Percentiles rank a stretch among this genome's conserved stretches.
These are phyloP conservation scores for Morpho deidamia DNA, from an alignment of 2,888 invertebrate species.

Conservation along the genomic window DNA sequence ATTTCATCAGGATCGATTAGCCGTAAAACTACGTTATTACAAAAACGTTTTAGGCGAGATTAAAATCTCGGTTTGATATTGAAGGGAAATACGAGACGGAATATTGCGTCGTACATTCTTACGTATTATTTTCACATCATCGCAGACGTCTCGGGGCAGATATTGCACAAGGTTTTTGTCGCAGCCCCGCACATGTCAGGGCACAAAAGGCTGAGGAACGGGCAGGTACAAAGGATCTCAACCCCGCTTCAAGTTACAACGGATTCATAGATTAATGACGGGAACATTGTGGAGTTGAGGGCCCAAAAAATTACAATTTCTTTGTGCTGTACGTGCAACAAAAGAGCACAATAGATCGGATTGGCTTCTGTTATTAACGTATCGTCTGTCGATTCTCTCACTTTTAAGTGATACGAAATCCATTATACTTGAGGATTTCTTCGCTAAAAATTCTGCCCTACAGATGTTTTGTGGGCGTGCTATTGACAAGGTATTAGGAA, in stretches of 20 bases:
- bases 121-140: slow-evolving; percentile 65
- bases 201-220: slow-evolving; percentile 54
- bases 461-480: slow-evolving; percentile 63
- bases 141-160: slow-evolving; percentile 47
- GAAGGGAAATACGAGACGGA: slow-evolving; percentile 37
- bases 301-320: slow-evolving; percentile 77
- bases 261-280: slow-evolving; percentile 72
- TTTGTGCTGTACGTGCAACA: slow-evolving; percentile 60
- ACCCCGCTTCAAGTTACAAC: slow-evolving; percentile 71
- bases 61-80: slow-evolving; percentile 37
- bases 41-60: slow-evolving; percentile 41
- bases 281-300: slow-evolving; percentile 74
- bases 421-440: slow-evolving; percentile 51
- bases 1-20: slow-evolving; percentile 14
- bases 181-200: slow-evolving; percentile 66
- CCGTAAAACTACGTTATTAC: slow-evolving; percentile 36
- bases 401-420: slow-evolving; percentile 65
- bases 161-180: slow-evolving; percentile 75
- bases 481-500: slow-evolving; percentile 12
- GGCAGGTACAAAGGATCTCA: slow-evolving; percentile 70
- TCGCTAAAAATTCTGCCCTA: slow-evolving; percentile 42
- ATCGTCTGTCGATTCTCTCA: slow-evolving; percentile 73
- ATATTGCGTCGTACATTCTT: slow-evolving; percentile 51
- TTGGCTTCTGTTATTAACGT: slow-evolving; percentile 75
- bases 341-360: slow-evolving; percentile 69